Base-by-base conservation (phyloP, 2,113 vertebrate species). In the Solenodon paradoxus region DNA sequence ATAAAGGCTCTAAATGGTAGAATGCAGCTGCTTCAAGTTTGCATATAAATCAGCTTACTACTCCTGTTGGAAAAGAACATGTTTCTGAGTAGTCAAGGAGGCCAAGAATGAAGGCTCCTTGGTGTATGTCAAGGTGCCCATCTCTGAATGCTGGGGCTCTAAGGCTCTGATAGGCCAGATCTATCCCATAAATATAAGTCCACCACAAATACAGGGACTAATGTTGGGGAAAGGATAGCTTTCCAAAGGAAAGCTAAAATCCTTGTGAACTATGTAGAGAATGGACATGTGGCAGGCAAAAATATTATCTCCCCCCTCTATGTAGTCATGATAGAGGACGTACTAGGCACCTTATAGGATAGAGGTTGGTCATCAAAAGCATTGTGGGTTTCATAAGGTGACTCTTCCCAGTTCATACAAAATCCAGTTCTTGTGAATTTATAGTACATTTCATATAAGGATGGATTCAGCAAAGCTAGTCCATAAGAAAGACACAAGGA, bases 181-280 rank as follows among this genome's bases (percentile, higher is more conserved):
- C 40, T 82, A 42, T 22, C 80, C 12, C 59, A 59, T 59, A 35
- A 38, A 32, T 35, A 75, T 88, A 91, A 80, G 38, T 75, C 59
- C 53, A 84, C 35, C 74, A 74, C 63, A 74, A 71, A 86, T 2
- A 64, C 20, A 15, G 9, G n/a, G 59, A 38, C 32, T 49, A 9
- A 53, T 61, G 35, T 63, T 88, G 28, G 16, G 32, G 69, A 95
- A 72, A 84, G 53, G 49, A 59, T 32, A 59, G 35, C 84, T 77
- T 95, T 92, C 74, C 47, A 92, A 72, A 92, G 24, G 3, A 74
- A 55, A 95, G 45, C 57, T 89, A 19, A 69, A 30, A 32, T 79
- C 5, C 71, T 22, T 28, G 10, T 75, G 30, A 24, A n/a, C 38
- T 9, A 35, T 38, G 49, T 47, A 49, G 38, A 61, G 30, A 63